Evolutionary conservation across 2,797 vertebrate species (phyloP), one percentile per base, ranked within the genome.

Genomic region (Periophthalmus magnuspinnatus): DNA sequence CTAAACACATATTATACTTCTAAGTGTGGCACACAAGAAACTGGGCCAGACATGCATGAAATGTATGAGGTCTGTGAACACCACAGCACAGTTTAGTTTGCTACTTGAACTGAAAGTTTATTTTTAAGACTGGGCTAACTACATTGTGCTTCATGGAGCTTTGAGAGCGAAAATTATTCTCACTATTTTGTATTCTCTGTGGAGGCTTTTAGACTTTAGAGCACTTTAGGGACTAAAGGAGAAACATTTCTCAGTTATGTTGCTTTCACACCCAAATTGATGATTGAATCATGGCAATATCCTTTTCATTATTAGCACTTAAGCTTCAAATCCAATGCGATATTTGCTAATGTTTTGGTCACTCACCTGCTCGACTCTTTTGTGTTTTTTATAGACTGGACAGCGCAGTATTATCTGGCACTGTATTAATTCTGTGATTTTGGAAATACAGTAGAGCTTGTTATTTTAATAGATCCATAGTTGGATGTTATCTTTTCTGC

Each of bases 41-140:
- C 77, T 80, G 87, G 84, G 70, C 76, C 79, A 82, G 76, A 75
- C 74, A 59, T 72, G 68, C 59, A 57, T 75, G 70, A 76, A 81
- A 77, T 81, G 57, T 52, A 4, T 68, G 47, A 72, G 74, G 69
- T 21, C 65, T 72, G 54, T 24, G 54, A 77, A 79, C 76, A 68
- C 67, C 34, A 21, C 80, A 47, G 57, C 63, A 60, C 45, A 76
- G 63, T 67, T 52, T 24, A 24, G 55, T 64, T 71, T 76, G 55
- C 61, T 24, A 61, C 70, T 61, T 50, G 70, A 62, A 60, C 72
- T 32, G 60, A 58, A 65, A 32, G 28, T 66, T 63, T n/a, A 47
- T 64, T 14, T 67, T 73, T 68, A 7, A 54, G 36, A 65, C 54
- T 66, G 66, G 10, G 71, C 74, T 6, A 68, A 47, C 47, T 63